These are phyloP conservation scores for Pomatorhinus ruficollis DNA, from an alignment of 2,113 vertebrate genomes.

Conservation along the genomic window DNA sequence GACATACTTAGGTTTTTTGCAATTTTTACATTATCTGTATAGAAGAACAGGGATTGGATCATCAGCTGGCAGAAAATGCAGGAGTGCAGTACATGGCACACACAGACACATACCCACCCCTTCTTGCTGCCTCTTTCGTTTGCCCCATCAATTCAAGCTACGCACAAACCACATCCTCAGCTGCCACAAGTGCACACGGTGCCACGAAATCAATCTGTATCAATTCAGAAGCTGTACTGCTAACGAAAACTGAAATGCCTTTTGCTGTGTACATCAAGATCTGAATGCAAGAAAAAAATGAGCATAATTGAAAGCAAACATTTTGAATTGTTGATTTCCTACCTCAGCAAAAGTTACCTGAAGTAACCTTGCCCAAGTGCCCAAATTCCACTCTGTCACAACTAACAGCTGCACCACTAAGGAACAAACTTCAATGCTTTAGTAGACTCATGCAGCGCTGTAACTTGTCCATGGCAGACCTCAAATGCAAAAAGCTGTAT, in stretches of 20 bases:
- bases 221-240: background rate
- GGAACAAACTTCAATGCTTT: background rate
- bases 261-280: background rate
- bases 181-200: background rate
- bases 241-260: background rate
- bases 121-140: background rate
- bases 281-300: background rate
- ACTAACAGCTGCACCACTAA: background rate
- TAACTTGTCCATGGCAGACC: background rate
- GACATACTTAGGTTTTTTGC: background rate
- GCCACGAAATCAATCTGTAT: background rate
- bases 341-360: background rate
- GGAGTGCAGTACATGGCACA: background rate
- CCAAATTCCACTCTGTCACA: background rate
- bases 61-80: background rate
- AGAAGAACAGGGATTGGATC: background rate
- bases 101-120: background rate
- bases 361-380: background rate
- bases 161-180: conserved; percentile 14
- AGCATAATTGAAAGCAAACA: conserved; percentile 14
- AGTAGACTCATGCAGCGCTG: fast-evolving
- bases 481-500: background rate
- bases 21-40: background rate
- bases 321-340: background rate
- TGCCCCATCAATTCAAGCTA: background rate